Percentiles rank a stretch among this genome's conserved stretches.
phyloP scores from a whole-genome alignment of 2,113 vertebrate species.

The Lucifuga dentata region DNA sequence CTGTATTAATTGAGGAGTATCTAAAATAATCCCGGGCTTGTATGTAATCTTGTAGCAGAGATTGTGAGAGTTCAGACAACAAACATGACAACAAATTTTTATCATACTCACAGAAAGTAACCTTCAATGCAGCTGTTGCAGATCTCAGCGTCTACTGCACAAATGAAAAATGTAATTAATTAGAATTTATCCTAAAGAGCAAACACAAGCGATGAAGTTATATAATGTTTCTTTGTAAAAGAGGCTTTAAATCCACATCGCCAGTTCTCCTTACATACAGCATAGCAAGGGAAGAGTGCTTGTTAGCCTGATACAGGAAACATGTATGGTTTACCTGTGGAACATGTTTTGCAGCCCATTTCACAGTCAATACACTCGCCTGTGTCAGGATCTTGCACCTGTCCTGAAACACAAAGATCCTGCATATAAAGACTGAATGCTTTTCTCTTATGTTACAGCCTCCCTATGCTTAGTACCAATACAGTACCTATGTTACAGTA shows the following conservation, averaged over 20 bases:
- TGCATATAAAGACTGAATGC: background rate
- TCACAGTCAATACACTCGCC: slow-evolving; percentile 85
- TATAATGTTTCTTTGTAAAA: background rate
- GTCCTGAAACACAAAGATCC: slow-evolving; percentile 72
- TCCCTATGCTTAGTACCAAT: no score
- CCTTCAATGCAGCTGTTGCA: slow-evolving; percentile 80
- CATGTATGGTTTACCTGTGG: slow-evolving; percentile 73
- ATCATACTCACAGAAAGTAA: slow-evolving; percentile 81
- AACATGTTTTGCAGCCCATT: slow-evolving; percentile 81
- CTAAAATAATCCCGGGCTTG: background rate
- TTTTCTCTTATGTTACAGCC: background rate
- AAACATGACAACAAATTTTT: slow-evolving; percentile 1
- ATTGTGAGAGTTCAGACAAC: background rate
- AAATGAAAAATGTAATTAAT: slow-evolving; percentile 61
- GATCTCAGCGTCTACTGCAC: slow-evolving; percentile 79
- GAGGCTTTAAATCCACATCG: background rate
- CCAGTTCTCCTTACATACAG: background rate
- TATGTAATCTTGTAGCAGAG: slow-evolving; percentile 1
- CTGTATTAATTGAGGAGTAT: no score
- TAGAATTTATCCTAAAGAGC: slow-evolving; percentile 31
- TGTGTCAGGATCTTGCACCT: slow-evolving; percentile 83
- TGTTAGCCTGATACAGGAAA: slow-evolving; percentile 1
- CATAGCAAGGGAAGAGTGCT: background rate
- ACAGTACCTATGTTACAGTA: slow-evolving; percentile 77
- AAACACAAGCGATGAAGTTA: background rate